Conservation (phyloP, 2,888 invertebrate genomes). For the Callosobruchus maculatus region DNA sequence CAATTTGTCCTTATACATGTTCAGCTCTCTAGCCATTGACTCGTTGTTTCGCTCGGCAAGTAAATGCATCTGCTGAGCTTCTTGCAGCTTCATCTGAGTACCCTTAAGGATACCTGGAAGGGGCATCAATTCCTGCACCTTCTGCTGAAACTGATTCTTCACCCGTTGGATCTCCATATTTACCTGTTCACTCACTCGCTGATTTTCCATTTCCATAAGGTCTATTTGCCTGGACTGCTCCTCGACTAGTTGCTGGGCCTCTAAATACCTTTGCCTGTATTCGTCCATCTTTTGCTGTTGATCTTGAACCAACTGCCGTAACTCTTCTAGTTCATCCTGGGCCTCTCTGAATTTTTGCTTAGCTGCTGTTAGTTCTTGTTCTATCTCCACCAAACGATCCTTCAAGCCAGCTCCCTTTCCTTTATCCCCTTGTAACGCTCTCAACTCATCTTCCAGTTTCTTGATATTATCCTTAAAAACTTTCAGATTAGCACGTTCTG, state of each 20-base stretch:
- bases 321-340: conserved; percentile 60
- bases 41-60: conserved; percentile 65
- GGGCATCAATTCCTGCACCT: conserved; percentile 65
- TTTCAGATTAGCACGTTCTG: conserved; percentile 57
- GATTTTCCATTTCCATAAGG: conserved; percentile 69
- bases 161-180: conserved; percentile 67
- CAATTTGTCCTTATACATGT: conserved; percentile 53
- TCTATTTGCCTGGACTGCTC: conserved; percentile 68
- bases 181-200: conserved; percentile 67
- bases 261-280: conserved; percentile 65
- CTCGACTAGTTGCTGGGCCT: conserved; percentile 68
- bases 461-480: conserved; percentile 54
- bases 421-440: background rate
- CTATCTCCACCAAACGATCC: conserved; percentile 63
- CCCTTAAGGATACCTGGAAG: conserved; percentile 67
- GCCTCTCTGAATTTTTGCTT: conserved; percentile 56
- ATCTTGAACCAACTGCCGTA: conserved; percentile 58
- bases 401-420: conserved; percentile 40
- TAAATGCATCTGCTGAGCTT: conserved; percentile 64
- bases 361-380: conserved; percentile 53
- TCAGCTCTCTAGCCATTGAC: conserved; percentile 62
- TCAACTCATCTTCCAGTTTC: conserved; percentile 27
- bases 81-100: conserved; percentile 64
- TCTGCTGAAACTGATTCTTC: conserved; percentile 70
- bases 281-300: conserved; percentile 65